Evolutionary conservation across 2,888 invertebrate genomes (phyloP).

Genomic region (Sussaba pulchella): DNA sequence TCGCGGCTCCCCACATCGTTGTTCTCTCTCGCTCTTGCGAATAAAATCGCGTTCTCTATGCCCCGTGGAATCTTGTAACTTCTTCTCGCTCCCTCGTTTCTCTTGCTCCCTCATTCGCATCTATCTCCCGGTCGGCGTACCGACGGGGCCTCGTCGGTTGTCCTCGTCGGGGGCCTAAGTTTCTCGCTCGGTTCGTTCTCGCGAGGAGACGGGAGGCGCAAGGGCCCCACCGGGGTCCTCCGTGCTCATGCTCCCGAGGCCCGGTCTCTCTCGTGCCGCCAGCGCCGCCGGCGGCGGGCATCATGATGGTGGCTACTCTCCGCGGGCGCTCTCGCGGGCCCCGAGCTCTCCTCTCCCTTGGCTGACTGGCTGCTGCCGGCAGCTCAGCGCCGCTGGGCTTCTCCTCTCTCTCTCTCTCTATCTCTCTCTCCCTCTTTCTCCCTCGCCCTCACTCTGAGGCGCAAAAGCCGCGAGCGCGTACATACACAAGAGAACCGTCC

Average conservation of each 20-base stretch:
- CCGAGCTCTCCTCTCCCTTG: constrained; percentile 74
- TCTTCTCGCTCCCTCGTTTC: constrained; percentile 39
- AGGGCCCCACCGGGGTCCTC: constrained; percentile 54
- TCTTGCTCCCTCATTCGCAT: constrained; percentile 26
- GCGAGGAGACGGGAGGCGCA: constrained; percentile 18
- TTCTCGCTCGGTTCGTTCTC: constrained; percentile 32
- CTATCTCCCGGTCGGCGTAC: constrained; percentile 21
- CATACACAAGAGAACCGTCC: constrained; percentile 65
- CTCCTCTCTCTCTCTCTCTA: no score
- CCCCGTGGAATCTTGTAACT: constrained; percentile 46
- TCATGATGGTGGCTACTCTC: constrained; percentile 80
- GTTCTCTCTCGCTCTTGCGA: constrained; percentile 57
- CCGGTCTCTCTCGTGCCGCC: constrained; percentile 56
- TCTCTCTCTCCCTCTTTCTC: no score
- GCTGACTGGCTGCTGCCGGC: constrained; percentile 65
- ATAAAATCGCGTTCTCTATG: constrained; percentile 27
- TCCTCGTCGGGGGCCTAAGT: constrained; percentile 41
- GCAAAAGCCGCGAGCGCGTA: constrained; percentile 42
- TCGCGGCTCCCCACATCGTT: constrained; percentile 24
- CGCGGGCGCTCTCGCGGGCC: constrained; percentile 77
- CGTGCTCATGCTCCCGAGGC: constrained; percentile 69
- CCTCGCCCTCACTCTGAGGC: not conserved
- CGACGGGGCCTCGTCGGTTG: no score
- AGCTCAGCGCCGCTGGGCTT: constrained; percentile 33
- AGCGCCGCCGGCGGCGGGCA: constrained; percentile 78